Evolutionary conservation across 2,797 vertebrate genomes (phyloP), one percentile per base, ranked within the genome.

Genomic region (Anguilla marmorata): DNA sequence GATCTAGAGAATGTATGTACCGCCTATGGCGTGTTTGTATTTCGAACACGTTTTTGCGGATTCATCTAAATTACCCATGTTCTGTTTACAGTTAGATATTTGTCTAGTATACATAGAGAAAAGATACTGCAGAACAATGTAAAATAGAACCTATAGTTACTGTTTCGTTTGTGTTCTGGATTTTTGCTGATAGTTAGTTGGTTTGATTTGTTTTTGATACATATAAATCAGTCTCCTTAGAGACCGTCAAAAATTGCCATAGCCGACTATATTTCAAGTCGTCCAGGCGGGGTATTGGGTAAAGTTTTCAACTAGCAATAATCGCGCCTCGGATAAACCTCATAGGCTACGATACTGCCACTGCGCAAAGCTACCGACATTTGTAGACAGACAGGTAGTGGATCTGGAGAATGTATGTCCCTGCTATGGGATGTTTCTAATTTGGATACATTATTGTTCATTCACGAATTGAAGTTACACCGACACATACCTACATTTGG

Each of bases 251-350:
- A 97, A 97, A 96, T 96, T 97, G 96, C 96, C 96, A 94, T 88
- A 92, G 95, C 96, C 95, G 96, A 96, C 95, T 97, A 92, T 96
- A 96, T 97, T 97, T 96, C 96, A 97, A 97, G 96, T 96, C 96
- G 95, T 96, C 96, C 95, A 88, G 95, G 92, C 93, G 93, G 91
- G 92, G 92, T 94, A 94, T 93, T 93, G 90, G 95, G 95, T 95
- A 96, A 96, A 96, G 94, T 97, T 97, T 97, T 97, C 96, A 96
- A 97, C 92, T 96, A 97, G 96, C 95, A 96, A 96, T 96, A 96
- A 96, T 96, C 95, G 95, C 95, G 95, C 95, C 96, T 97, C 94
- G 93, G 95, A 96, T 95, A 93, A 94, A 94, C 95, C 95, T 96
- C 95, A 96, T 96, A 92, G 96, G 96, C 95, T 97, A 96, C 94